Evolutionary conservation across 2,797 vertebrate genomes (phyloP), one percentile per base, ranked within the genome.

Genomic region (Anableps anableps): DNA sequence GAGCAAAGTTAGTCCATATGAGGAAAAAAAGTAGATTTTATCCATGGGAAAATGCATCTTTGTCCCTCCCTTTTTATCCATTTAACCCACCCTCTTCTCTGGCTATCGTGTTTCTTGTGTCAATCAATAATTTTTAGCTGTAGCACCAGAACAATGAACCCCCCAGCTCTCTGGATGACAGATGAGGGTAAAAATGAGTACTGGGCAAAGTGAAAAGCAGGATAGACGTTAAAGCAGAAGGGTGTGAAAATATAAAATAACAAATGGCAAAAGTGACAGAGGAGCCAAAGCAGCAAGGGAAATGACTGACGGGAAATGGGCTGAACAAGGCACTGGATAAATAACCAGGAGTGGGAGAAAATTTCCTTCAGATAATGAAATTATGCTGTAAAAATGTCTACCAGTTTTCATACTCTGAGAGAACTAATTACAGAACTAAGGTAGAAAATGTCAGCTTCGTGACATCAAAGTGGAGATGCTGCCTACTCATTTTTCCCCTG

Each of bases 91-190:
- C 72, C 77, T 80, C 78, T 89, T 89, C 83, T 84, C 72, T 80
- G 79, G 85, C 82, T 92, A 94, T 94, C 92, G 91, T 91, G 90
- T 94, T 94, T 93, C 92, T 79, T 83, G 72, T 91, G 90, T 83
- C 87, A 91, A 93, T 94, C 93, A 94, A 94, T 93, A 93, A 93
- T 95, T 92, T 92, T 94, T 91, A 85, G 84, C 83, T 87, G 91
- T 91, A 85, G 78, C 89, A 90, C 75, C 79, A 60, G 83, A 88
- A 88, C 86, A 88, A 85, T 86, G 90, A 88, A 72, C 84, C 80
- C 81, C 81, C 79, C 72, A 78, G 84, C 86, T 83, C 82, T 85
- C 82, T 88, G 88, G 90, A 92, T 94, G 89, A 93, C 89, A 89
- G 86, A 94, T 90, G 90, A 92, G 89, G 86, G 85, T 86, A 88